These are phyloP conservation scores for Polyploca ridens DNA, from an alignment of 2,888 invertebrate species.

Conservation along the genomic window DNA sequence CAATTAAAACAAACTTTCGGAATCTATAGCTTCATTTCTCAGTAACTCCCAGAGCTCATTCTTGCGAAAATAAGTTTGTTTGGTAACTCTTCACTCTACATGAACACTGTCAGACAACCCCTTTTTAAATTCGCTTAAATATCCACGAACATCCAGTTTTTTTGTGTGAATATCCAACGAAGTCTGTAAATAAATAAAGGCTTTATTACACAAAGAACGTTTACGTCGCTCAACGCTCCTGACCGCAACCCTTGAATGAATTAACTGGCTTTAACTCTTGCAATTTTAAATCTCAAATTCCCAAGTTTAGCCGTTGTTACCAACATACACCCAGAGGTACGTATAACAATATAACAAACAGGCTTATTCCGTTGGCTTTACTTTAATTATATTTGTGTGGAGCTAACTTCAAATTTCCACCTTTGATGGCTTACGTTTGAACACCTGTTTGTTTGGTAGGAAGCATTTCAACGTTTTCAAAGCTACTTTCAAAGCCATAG, in stretches of 20 bases:
- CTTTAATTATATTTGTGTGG: conserved; percentile 2
- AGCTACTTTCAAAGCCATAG: not conserved
- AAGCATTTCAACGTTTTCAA: not conserved
- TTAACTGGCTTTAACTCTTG: conserved; percentile 29
- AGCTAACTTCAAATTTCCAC: not conserved
- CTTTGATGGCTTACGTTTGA: not conserved
- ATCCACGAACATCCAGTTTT: conserved; percentile 26
- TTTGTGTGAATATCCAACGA: conserved; percentile 42
- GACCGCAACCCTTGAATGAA: conserved; percentile 36
- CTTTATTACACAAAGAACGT: conserved; percentile 44
- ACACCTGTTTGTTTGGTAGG: not conserved
- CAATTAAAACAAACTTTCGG: conserved; percentile 6
- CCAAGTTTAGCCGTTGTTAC: conserved; percentile 18
- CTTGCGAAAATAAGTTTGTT: conserved; percentile 22
- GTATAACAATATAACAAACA: conserved; percentile 17
- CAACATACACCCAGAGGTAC: conserved; percentile 20
- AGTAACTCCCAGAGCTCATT: not conserved
- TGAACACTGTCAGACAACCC: conserved; percentile 20
- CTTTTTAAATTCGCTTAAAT: conserved; percentile 40
- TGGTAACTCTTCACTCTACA: conserved; percentile 22
- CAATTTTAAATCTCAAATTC: conserved; percentile 34
- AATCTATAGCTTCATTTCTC: not conserved
- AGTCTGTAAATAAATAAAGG: conserved; percentile 44
- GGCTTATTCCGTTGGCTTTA: not conserved
- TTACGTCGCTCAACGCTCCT: conserved; percentile 35